Evolutionary conservation across 1,140 invertebrate species (phyloP), one percentile per base, ranked within the genome.

Genomic region (Harlomillsia oculata): DNA sequence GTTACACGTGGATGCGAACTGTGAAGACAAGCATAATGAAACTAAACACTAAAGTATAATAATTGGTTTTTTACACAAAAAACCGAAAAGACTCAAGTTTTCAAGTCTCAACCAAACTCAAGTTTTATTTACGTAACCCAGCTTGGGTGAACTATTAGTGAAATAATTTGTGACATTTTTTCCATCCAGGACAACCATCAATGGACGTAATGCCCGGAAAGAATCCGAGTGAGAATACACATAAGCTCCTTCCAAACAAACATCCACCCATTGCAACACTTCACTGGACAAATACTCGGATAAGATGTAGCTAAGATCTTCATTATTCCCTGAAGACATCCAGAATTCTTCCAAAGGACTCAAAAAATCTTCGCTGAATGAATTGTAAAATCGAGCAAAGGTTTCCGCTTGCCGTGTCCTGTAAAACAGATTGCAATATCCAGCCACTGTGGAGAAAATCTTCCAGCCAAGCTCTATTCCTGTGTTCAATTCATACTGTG

Each of bases 391-490:
- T 41, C 55, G 21, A 1, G 55, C 46, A 25, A 57, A 57, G 1
- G 46, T 57, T 32, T 57, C 55, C 4, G 55, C 26, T 34, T 57
- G 50, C 0, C 55, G 23, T 6, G 39, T 3, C 5, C 5, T 5
- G 14, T 57, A 57, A 36, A 40, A 40, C 1, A 21, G 30, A 21
- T 57, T 57, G n/a, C 55, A 57, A 21, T 57, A 57, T 11, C 55
- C 55, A 11, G 36, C 36, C 3, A 48, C 48, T 5, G 55, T 57
- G 4, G 48, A 20, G n/a, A 46, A 57, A 4, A 57, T 39, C 28
- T 57, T 57, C 55, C 55, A 57, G 8, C 39, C 32, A n/a, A 20
- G 14, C 5, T 50, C 48, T 2, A 39, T 9, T 9, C 32, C 48
- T 11, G 1, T 2, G 28, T 50, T 50, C 4, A 50, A 50, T 14